A percentile compares a stretch with the other conserved stretches of the same genome.
Conservation (phyloP, 2,797 vertebrate species). For the Melanotaenia parkinsoni region DNA sequence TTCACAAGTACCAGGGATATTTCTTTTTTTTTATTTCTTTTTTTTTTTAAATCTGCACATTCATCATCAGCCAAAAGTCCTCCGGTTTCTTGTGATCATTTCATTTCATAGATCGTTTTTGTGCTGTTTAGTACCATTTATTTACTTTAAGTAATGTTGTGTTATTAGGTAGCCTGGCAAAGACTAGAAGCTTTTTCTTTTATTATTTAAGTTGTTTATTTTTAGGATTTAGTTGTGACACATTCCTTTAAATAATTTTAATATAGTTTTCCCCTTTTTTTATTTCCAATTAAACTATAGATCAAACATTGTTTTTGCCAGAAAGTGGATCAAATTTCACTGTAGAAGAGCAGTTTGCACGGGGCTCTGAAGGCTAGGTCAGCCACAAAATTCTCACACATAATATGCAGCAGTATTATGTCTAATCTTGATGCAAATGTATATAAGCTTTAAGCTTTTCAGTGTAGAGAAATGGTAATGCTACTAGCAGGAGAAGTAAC, state of each 20-base stretch:
- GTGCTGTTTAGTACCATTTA: slow-evolving; percentile 48
- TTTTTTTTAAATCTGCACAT: slow-evolving; percentile 53
- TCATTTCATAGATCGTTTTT: slow-evolving; percentile 30
- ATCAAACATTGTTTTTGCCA: slow-evolving; percentile 52
- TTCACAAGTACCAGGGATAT: slow-evolving; percentile 71
- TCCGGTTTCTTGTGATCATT: slow-evolving; percentile 54
- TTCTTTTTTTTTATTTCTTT: slow-evolving; percentile 29
- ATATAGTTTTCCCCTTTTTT: slow-evolving; percentile 29
- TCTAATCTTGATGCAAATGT: slow-evolving; percentile 80
- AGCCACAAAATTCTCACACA: slow-evolving; percentile 66
- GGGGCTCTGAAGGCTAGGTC: slow-evolving; percentile 58
- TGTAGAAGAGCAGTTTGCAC: slow-evolving; percentile 72
- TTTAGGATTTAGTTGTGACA: slow-evolving; percentile 68
- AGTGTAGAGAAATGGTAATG: slow-evolving; percentile 79
- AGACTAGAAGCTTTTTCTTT: slow-evolving; percentile 59
- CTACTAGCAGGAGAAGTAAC: slow-evolving; percentile 80
- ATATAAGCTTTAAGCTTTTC: slow-evolving; percentile 83
- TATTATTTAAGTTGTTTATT: slow-evolving; percentile 31
- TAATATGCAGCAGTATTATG: slow-evolving; percentile 77
- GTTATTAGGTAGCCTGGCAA: slow-evolving; percentile 62
- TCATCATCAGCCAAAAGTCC: slow-evolving; percentile 59
- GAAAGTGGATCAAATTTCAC: slow-evolving; percentile 60
- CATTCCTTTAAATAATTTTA: slow-evolving; percentile 65
- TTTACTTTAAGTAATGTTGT: slow-evolving; percentile 64
- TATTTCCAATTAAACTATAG: slow-evolving; percentile 52